Base-by-base conservation (phyloP, 2,113 vertebrate species). In the Aegotheles bennettii region DNA sequence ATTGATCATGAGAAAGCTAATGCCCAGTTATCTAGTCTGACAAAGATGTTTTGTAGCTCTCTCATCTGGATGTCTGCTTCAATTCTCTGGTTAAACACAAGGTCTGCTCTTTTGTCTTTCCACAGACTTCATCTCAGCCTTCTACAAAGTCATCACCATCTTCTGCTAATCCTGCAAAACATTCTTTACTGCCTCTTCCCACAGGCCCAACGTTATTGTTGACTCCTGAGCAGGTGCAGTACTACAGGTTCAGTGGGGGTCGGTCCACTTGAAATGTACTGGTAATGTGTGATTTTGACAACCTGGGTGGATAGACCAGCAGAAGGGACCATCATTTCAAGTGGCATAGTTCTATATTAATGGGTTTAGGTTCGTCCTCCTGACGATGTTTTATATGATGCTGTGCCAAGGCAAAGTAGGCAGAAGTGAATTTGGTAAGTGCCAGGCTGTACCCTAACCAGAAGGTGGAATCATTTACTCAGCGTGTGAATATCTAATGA, bases 161-260 rank as follows among this genome's bases (percentile, higher is more conserved):
- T 79, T 92, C 91, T 82, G 91, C 96, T 51, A 82, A 67, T 16
- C 88, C 97, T 71, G 94, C 93, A 12, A 97, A 94, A 63, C 33
- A 36, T 88, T 84, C 96, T 59, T 60, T 96, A 9, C 35, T 94
- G 19, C 75, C 95, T 47, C 83, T 84, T 68, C 78, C 96, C 42
- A 35, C 93, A 12, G 90, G 78, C 60, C 50, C 96, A 3, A 96
- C 93, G 0, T 73, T 98, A 29, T 14, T 93, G 8, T 8, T 98
- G 95, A 97, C 97, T 47, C 84, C 97, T 2, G 98, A 98, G 87
- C 98, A 98, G 98, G 98, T 98, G 95, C 90, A 13, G 28, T 63
- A 15, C 33, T 38, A 1, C 28, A 26, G 45, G 24, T 48, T 65
- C 50, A 23, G 43, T 53, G 79, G 19, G 35, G 76, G 24, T 26